Conservation (phyloP, 2,797 vertebrate species). For the Anniella stebbinsi region DNA sequence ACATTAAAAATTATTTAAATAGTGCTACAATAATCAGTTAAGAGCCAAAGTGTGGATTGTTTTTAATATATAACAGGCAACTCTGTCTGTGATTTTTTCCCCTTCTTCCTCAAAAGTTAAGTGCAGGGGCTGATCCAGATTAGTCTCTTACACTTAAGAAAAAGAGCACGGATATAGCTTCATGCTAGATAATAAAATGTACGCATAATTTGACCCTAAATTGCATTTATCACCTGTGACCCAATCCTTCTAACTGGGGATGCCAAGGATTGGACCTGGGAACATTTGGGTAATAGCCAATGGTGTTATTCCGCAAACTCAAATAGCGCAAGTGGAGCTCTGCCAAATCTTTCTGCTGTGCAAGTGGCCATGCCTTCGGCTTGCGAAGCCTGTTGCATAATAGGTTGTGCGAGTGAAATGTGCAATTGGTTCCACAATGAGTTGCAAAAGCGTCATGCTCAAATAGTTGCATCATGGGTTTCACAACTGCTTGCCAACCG, state of each 20-base stretch:
- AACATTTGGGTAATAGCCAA: neutral
- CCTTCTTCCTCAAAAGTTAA: neutral
- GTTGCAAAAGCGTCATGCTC: no score
- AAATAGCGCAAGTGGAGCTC: no score
- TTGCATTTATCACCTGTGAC: neutral
- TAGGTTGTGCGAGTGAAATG: no score
- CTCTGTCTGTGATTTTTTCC: neutral
- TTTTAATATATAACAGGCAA: neutral
- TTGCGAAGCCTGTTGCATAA: no score
- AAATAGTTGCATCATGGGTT: no score
- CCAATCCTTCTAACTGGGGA: neutral
- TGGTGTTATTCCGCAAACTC: no score
- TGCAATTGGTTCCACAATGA: no score
- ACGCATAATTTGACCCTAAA: neutral
- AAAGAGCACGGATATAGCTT: neutral
- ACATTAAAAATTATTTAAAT: neutral
- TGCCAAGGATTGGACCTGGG: neutral
- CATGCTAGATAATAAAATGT: neutral
- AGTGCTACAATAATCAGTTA: neutral
- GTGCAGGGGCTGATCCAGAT: neutral
- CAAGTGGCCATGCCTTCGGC: no score
- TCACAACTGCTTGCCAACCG: no score
- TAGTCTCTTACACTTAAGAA: neutral
- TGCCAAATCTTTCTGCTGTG: no score
- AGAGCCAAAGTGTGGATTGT: neutral